Conservation (phyloP, 1,140 invertebrate species). For the Macrotrachela quadricornifera region DNA sequence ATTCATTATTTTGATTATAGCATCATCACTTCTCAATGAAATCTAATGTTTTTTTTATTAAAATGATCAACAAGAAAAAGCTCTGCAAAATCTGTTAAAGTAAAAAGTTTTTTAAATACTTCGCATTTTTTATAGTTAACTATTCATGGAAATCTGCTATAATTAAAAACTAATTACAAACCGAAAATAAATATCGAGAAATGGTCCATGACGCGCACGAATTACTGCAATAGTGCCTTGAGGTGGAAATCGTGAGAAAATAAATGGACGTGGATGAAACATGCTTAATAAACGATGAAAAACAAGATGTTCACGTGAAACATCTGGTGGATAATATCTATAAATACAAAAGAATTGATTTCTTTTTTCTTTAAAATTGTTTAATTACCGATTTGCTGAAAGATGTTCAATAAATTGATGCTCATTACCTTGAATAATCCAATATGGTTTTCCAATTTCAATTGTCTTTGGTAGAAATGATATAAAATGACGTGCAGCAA, state of each 20-base stretch:
- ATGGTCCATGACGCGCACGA: slow-evolving; percentile 19
- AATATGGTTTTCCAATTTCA: not conserved
- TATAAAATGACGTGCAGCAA: slow-evolving; percentile 2
- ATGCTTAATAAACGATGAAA: slow-evolving; percentile 17
- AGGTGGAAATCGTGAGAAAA: slow-evolving; percentile 22
- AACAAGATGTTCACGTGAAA: not conserved
- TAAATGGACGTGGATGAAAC: slow-evolving; percentile 24
- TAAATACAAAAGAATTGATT: not conserved
- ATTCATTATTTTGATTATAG: too few species aligned
- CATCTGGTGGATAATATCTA: slow-evolving; percentile 9
- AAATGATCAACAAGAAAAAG: too few species aligned
- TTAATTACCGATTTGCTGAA: not conserved
- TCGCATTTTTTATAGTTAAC: not conserved
- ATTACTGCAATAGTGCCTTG: slow-evolving; percentile 22
- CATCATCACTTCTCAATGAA: too few species aligned
- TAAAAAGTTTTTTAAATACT: too few species aligned
- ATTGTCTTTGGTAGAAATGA: not conserved
- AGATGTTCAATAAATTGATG: not conserved
- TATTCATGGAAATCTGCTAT: not conserved
- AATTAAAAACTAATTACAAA: slow-evolving; percentile 10
- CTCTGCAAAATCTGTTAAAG: too few species aligned
- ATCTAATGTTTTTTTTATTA: too few species aligned
- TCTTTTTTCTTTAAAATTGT: not conserved
- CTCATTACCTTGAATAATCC: not conserved
- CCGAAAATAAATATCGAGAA: slow-evolving; percentile 28